phyloP scores from a whole-genome alignment of 2,888 invertebrate genomes.

The Caenorhabditis sp. region DNA sequence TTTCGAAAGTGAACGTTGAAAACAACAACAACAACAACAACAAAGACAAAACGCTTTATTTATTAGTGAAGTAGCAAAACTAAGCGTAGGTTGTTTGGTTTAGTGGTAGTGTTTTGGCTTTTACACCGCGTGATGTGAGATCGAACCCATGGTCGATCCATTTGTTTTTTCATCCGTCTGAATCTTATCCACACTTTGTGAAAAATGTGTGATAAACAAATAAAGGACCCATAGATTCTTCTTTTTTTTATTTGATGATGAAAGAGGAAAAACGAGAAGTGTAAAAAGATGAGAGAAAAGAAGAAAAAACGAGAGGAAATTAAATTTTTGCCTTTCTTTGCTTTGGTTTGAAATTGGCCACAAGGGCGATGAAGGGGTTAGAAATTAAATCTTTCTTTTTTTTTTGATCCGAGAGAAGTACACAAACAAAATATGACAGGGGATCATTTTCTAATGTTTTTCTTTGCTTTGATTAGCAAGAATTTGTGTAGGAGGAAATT shows the following conservation, averaged over 20 bases:
- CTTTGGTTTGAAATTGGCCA: not conserved
- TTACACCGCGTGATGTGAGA: too few relatives aligned
- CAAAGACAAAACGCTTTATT: too few relatives aligned
- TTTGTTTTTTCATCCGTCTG: not conserved
- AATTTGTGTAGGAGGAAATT: not conserved
- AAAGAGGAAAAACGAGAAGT: conserved; percentile 6
- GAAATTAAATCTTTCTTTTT: not conserved
- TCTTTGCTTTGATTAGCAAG: too few relatives aligned
- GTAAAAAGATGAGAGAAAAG: conserved; percentile 5
- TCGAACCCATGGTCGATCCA: not conserved
- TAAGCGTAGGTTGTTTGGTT: too few relatives aligned
- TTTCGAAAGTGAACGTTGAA: too few relatives aligned
- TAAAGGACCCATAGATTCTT: not conserved
- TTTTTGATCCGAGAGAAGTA: too few relatives aligned
- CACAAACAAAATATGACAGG: not conserved
- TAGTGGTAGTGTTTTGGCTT: too few relatives aligned
- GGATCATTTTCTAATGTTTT: too few relatives aligned
- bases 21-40: too few relatives aligned
- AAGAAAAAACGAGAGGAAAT: conserved; percentile 11
- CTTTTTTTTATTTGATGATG: not conserved
- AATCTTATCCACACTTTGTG: not conserved
- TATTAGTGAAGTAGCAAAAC: too few relatives aligned
- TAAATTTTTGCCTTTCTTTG: not conserved
- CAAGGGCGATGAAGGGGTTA: too few relatives aligned
- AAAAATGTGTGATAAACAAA: not conserved